These are phyloP conservation scores for Coranthus polyacanthus DNA, from an alignment of 2,797 vertebrate species.

Conservation along the genomic window DNA sequence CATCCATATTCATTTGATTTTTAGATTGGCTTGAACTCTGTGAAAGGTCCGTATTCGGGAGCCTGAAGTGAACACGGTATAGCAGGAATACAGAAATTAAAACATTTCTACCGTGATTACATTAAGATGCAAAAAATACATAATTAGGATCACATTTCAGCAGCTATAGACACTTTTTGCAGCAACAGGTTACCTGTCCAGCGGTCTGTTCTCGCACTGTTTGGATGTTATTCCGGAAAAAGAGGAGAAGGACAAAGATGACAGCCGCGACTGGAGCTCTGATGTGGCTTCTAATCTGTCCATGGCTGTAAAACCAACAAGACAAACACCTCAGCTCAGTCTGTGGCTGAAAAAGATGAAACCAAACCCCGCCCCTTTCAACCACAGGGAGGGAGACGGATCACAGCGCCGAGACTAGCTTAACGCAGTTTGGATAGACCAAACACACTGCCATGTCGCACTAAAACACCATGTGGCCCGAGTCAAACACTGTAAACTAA, in stretches of 20 bases:
- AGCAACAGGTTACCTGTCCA: constrained; percentile 82
- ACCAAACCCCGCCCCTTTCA: constrained; percentile 67
- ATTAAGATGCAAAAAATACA: not conserved
- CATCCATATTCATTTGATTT: constrained; percentile 72
- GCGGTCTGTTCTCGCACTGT: constrained; percentile 74
- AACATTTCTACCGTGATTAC: not conserved
- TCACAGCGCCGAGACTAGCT: constrained; percentile 23
- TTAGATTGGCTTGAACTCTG: constrained; percentile 51
- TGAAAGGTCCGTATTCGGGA: constrained; percentile 85
- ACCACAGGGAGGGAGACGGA: constrained; percentile 30
- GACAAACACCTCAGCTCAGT: constrained; percentile 64
- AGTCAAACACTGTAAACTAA: not conserved
- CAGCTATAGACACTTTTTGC: not conserved
- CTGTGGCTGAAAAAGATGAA: constrained; percentile 49
- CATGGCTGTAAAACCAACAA: constrained; percentile 78
- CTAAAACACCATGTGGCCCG: rapidly evolving
- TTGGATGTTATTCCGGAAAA: constrained; percentile 85
- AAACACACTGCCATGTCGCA: constrained; percentile 18
- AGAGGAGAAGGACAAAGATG: constrained; percentile 85
- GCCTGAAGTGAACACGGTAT: constrained; percentile 64
- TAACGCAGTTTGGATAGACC: constrained; percentile 3
- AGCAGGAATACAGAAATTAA: constrained; percentile 2
- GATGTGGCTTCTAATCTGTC: constrained; percentile 81
- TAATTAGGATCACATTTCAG: not conserved
- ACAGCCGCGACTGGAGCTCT: constrained; percentile 86